Evolutionary conservation across 2,888 invertebrate genomes (phyloP), one percentile per base, ranked within the genome.

Genomic region (Magallana nippona): DNA sequence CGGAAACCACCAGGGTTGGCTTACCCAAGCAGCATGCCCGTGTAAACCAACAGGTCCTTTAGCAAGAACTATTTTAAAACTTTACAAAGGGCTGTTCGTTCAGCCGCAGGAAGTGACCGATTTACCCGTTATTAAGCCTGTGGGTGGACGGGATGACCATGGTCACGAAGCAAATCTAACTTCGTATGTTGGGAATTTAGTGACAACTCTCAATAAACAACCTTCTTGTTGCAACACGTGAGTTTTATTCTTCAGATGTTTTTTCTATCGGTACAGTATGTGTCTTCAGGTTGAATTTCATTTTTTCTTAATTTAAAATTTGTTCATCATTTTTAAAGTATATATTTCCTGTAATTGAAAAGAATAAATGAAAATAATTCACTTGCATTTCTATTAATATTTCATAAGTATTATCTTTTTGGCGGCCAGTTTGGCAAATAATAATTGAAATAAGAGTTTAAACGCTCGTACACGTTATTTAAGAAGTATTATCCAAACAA

Each of bases 81-180:
- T 88, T 44, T 89, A 89, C 71, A 82, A 88, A 11, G 89, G 89
- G 83, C 83, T 89, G 2, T 88, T 89, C 63, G 86, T 89, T 1
- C 88, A 87, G n/a, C 86, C 87, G 44, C 84, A 87, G 63, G 88
- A 89, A 58, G 78, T 89, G 13, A 78, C 55, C 8, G 82, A 82
- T 15, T 63, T 89, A 77, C 89, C 89, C 17, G 88, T 89, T 2
- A 88, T 89, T 0, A 89, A 89, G 80, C 86, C 85, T 15, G 83
- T 71, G 27, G 83, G 85, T 11, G 79, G 79, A 2, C 19, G 77
- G 15, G 55, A 78, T 62, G 56, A 80, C 56, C 44, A 60, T 55
- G 56, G 63, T 44, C 27, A 44, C 1, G 55, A 79, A 27, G 78
- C 55, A 11, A 71, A 71, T 71, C 13, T 71, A 44, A 71, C 79